A percentile compares a stretch with the other conserved stretches of the same genome.
Evolutionary conservation across 2,888 invertebrate genomes (phyloP).

Genomic region (Lagria hirta): DNA sequence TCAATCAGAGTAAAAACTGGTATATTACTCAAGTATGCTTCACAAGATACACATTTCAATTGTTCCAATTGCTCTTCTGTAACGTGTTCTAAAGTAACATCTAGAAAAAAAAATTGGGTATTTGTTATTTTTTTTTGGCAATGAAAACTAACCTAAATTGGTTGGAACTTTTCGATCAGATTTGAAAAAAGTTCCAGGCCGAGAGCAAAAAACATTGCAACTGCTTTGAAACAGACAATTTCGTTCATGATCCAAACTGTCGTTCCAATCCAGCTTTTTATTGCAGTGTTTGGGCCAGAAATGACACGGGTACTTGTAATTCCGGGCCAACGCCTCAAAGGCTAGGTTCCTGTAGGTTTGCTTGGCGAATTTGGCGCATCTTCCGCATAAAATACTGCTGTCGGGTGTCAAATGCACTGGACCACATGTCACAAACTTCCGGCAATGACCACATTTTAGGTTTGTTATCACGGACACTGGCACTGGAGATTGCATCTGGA

Average conservation of each 20-base stretch:
- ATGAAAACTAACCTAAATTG: constrained; percentile 35
- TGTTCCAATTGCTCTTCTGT: constrained; percentile 42
- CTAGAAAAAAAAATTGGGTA: constrained; percentile 34
- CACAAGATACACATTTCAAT: constrained; percentile 46
- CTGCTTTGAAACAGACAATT: constrained; percentile 43
- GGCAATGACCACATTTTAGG: constrained; percentile 45
- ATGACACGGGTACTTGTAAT: constrained; percentile 48
- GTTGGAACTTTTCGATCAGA: constrained; percentile 39
- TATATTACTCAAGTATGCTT: constrained; percentile 44
- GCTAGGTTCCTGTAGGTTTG: constrained; percentile 41
- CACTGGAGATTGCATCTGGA: constrained; percentile 15
- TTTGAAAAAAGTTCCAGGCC: constrained; percentile 41
- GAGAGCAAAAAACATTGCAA: constrained; percentile 39
- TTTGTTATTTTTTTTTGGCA: constrained; percentile 3
- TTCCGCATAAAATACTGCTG: constrained; percentile 46
- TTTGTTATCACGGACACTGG: constrained; percentile 35
- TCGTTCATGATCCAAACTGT: constrained; percentile 44
- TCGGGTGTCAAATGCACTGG: constrained; percentile 46
- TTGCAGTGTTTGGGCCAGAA: constrained; percentile 46
- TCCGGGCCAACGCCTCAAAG: constrained; percentile 47
- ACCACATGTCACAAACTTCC: constrained; percentile 45
- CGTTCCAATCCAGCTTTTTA: constrained; percentile 43
- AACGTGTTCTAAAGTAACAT: constrained; percentile 37
- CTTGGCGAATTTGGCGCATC: constrained; percentile 41
- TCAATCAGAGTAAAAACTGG: constrained; percentile 45